Percentiles rank a stretch among this genome's conserved stretches.
Evolutionary conservation across 2,113 vertebrate genomes (phyloP).

Genomic region (Nanger granti): DNA sequence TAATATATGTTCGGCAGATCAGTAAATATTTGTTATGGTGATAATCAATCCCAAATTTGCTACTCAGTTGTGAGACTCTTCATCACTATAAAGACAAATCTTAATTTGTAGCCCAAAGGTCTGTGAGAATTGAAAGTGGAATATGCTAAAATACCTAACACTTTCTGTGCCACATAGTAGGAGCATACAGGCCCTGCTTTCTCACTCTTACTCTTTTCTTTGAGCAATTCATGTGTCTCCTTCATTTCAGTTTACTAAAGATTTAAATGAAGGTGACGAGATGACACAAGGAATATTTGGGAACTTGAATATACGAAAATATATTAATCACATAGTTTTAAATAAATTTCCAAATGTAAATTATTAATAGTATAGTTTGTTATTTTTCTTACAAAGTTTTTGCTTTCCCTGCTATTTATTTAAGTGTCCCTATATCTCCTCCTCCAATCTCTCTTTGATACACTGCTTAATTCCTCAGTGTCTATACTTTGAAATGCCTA

Average conservation of each 20-base stretch:
- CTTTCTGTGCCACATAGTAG: neutral
- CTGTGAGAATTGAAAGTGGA: neutral
- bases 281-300: neutral
- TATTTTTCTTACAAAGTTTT: neutral
- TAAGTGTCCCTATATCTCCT: neutral
- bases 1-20: neutral
- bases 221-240: neutral
- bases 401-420: neutral
- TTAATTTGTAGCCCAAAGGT: neutral
- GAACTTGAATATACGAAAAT: neutral
- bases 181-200: neutral
- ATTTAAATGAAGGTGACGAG: neutral
- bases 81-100: neutral
- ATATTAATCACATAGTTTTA: neutral
- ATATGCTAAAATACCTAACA: neutral
- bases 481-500: neutral
- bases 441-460: neutral
- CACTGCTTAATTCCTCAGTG: neutral
- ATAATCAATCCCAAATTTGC: neutral
- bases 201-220: neutral
- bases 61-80: neutral
- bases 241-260: neutral
- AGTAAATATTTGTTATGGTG: neutral
- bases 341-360: neutral
- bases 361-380: neutral